Percentiles rank a stretch among this genome's conserved stretches.
Conservation (phyloP, 2,113 vertebrate genomes). For the Oncorhynchus nerka region DNA sequence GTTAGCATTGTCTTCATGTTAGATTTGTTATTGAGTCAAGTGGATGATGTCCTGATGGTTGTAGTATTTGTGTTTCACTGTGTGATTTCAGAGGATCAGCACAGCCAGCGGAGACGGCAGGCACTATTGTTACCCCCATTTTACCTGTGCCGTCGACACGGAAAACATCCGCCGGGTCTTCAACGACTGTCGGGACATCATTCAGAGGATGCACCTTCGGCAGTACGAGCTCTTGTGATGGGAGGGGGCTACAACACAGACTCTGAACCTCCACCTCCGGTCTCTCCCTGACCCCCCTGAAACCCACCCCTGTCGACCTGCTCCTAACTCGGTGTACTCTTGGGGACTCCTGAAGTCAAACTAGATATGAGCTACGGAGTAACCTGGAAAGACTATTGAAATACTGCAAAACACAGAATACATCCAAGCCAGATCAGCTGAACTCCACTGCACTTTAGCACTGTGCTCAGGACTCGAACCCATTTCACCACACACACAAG, state of each 20-base stretch:
- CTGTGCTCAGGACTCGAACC: slow-evolving; percentile 59
- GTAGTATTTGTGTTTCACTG: neutral
- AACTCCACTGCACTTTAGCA: slow-evolving; percentile 56
- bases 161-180: slow-evolving; percentile 98
- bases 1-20: neutral
- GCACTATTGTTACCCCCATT: slow-evolving; percentile 98
- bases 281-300: slow-evolving; percentile 77
- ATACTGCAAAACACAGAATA: slow-evolving; percentile 48
- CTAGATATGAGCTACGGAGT: slow-evolving; percentile 35
- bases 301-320: slow-evolving; percentile 79
- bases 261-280: slow-evolving; percentile 34
- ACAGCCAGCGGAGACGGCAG: slow-evolving; percentile 95
- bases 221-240: slow-evolving; percentile 98
- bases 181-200: slow-evolving; percentile 99
- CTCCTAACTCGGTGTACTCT: neutral
- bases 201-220: slow-evolving; percentile 98
- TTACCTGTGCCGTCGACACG: slow-evolving; percentile 97
- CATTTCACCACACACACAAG: neutral
- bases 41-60: neutral
- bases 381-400: slow-evolving; percentile 12
- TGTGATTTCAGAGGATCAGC: slow-evolving; percentile 92
- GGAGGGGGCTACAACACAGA: slow-evolving; percentile 56
- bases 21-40: too few relatives aligned
- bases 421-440: slow-evolving; percentile 40
- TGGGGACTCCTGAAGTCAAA: neutral